Base-by-base conservation (phyloP, 2,888 invertebrate genomes). In the Protonemura montana region DNA sequence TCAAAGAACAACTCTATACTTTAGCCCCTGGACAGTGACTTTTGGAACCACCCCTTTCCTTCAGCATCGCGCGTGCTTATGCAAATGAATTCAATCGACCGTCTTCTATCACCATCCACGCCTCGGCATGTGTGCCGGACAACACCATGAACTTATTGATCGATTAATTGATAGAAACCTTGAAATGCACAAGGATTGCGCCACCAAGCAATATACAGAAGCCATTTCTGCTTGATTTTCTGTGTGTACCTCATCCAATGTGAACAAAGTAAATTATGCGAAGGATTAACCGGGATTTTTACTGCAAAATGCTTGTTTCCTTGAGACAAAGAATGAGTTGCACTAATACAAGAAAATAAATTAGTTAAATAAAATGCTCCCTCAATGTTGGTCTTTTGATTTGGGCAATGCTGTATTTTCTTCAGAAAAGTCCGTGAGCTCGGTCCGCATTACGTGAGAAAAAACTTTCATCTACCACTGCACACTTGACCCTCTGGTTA, bases 21-120 rank as follows among this genome's bases (percentile, higher is more conserved):
- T 59, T 59, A 59, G 16, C 59, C 78, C 26, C 78, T 78, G 78
- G 78, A 78, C 78, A 78, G 25, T 78, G 78, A 78, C 78, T 78
- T 25, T 0, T 78, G n/a, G 7, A 78, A 26, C 78, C 59, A 59
- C 59, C 78, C 78, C 78, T 7, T 25, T 27, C 78, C 25, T 28
- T 28, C 21, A 25, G 10, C 78, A 26, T 16, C 78, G 26, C 78
- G 28, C 27, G 27, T 78, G 27, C 78, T 78, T 78, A 26, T 78
- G 28, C 7, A 78, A 78, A 28, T 28, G 7, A 27, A 27, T 26
- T 78, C 27, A 28, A 78, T 78, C 78, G 78, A 78, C n/a, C 26
- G 7, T 26, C 26, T 78, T 26, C 28, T 26, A 26, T 78, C 26
- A 27, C 78, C 26, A 27, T 78, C 78, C 28, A 78, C 78, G 78